Evolutionary conservation across 2,888 invertebrate genomes (phyloP), one percentile per base, ranked within the genome.

Genomic region (Formica aserva): DNA sequence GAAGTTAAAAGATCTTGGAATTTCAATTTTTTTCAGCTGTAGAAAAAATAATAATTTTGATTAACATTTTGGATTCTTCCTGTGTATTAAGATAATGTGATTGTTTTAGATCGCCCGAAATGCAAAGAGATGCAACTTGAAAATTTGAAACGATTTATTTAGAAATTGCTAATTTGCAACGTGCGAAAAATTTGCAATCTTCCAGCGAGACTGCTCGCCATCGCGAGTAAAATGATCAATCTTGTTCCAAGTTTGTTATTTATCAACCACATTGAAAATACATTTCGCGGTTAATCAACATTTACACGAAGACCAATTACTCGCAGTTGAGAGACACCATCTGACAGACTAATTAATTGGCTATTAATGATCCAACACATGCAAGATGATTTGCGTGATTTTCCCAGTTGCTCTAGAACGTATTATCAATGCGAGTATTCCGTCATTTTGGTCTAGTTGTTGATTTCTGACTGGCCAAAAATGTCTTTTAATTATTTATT

Each of bases 291-390:
- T 67, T 77, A 77, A 77, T 57, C 55, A 67, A 67, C 69, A 66
- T 66, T 77, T 77, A 77, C 55, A 67, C 67, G 67, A 77, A 77
- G 77, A 67, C 67, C 77, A 67, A 77, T 77, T 77, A 77, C 29
- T n/a, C 48, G 55, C 52, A 67, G 57, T 13, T 35, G 65, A 13
- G 35, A 65, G 65, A 76, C 67, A 77, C 15, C 29, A n/a, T 6
- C 77, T 57, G 77, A 67, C 69, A 67, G 69, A 67, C 57, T 67
- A 77, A 77, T 77, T 77, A 77, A 77, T 77, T 67, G 77, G 77
- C 77, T 67, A 67, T 67, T 77, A 77, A 67, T 57, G 77, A 77
- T 57, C 69, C 38, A 18, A 66, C 38, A 29, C 26, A 38, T n/a
- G 76, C 32, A 22, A 35, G 75, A 75, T 75, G 52, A 76, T 66